phyloP scores from a whole-genome alignment of 2,888 invertebrate genomes.

The Napeogenes inachia region DNA sequence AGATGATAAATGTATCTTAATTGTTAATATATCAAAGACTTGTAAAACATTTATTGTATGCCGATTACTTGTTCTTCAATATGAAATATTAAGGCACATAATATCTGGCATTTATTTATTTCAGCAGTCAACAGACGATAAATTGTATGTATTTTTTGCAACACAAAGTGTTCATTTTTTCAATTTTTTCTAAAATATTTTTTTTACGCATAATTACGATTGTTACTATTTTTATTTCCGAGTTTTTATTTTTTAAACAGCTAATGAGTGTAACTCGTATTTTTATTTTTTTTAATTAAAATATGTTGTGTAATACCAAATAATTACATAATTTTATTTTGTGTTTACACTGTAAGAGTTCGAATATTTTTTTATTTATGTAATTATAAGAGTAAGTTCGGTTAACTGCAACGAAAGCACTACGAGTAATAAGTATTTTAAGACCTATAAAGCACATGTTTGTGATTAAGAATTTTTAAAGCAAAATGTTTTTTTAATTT shows the following conservation, averaged over 20 bases:
- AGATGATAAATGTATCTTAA: conserved; percentile 46
- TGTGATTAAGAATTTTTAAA: conserved; percentile 20
- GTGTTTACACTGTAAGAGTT: conserved; percentile 61
- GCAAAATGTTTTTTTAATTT: conserved; percentile 15
- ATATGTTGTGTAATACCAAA: conserved; percentile 74
- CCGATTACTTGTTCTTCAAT: conserved; percentile 42
- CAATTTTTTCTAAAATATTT: conserved; percentile 42
- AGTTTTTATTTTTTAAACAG: conserved; percentile 48
- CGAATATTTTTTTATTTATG: conserved; percentile 58
- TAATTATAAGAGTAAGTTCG: conserved; percentile 48
- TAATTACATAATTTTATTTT: conserved; percentile 63
- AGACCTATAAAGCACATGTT: conserved; percentile 10
- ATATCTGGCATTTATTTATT: conserved; percentile 45
- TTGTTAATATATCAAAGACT: conserved; percentile 63
- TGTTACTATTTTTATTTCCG: conserved; percentile 52
- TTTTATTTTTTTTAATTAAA: conserved; percentile 49
- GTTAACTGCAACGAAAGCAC: conserved; percentile 53
- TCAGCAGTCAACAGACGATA: conserved; percentile 56
- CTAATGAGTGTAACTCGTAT: conserved; percentile 68
- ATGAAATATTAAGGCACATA: conserved; percentile 51
- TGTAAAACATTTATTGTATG: conserved; percentile 36
- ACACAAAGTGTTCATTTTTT: conserved; percentile 68
- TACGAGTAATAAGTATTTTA: conserved; percentile 36
- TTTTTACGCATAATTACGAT: conserved; percentile 52
- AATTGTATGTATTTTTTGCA: conserved; percentile 46